Evolutionary conservation across 2,888 invertebrate genomes (phyloP), one percentile per base, ranked within the genome.

Genomic region (Andrena hattorfiana): DNA sequence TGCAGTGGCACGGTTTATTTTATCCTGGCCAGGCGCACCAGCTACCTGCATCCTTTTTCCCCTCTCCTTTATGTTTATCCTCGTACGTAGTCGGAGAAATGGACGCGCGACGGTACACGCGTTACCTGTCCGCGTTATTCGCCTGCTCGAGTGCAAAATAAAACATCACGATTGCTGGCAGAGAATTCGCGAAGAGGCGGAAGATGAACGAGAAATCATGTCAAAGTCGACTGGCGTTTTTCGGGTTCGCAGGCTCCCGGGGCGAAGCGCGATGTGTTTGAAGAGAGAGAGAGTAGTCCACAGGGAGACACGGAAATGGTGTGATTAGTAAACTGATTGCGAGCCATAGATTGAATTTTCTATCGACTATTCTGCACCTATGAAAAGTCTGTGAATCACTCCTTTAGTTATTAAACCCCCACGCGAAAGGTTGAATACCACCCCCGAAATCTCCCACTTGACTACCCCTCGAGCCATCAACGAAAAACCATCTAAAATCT

Each of bases 1-100:
- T 48, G 30, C 28, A 66, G 72, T 67, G 28, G 35, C 42, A 35
- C 62, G 69, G 79, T 85, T 86, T 81, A 81, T 84, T 87, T 86
- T 72, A 74, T 76, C 70, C 78, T 66, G 32, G 48, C 74, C 85
- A 85, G 81, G 77, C 84, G 80, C 66, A 54, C 72, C 51, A 32
- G n/a, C 66, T 30, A 56, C 56, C 56, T 32, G 62, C 60, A 26
- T 49, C 66, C 73, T 74, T 71, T 59, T 73, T 74, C 71, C 69
- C 60, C 32, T 59, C 59, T 62, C 26, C 63, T 73, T 75, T 26
- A 56, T 80, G 75, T 74, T 83, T 80, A 85, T 79, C 79, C 72
- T 56, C 32, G 49, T n/a, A 49, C 35, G 74, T 72, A 74, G 63
- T 67, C 68, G 59, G 49, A 49, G 60, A 63, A 82, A 69, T 73